Evolutionary conservation across 1,140 invertebrate genomes (phyloP).

Genomic region (Harpegnathos saltator): DNA sequence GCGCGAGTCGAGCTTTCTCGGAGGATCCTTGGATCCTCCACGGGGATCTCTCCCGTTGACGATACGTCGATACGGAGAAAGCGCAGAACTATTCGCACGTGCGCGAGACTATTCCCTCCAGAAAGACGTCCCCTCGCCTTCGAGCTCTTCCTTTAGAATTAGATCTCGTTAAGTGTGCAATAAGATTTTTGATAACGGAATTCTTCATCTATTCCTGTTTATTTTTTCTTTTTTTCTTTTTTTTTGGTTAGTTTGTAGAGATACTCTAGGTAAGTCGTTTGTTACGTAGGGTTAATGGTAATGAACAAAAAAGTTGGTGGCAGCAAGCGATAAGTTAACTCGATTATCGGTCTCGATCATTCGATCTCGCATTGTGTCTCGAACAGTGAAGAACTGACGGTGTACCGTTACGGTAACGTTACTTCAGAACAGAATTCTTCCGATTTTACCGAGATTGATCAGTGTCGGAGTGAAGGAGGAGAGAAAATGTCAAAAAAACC

Average conservation of each 20-base stretch:
- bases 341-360: constrained; percentile 10
- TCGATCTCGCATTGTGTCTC: constrained; percentile 10
- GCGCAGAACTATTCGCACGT: constrained; percentile 1
- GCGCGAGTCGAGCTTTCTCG: constrained; percentile 7
- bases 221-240: constrained; percentile 17
- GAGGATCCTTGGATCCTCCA: not conserved
- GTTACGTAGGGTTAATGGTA: constrained; percentile 44
- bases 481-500: no score
- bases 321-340: constrained; percentile 36
- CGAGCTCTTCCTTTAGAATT: constrained; percentile 58
- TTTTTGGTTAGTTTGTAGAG: constrained; percentile 18
- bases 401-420: not conserved
- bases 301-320: constrained; percentile 20
- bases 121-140: constrained; percentile 59
- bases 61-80: no score
- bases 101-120: constrained; percentile 27
- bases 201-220: constrained; percentile 3
- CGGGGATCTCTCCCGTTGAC: no score
- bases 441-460: not conserved
- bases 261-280: constrained; percentile 51
- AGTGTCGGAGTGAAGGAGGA: not conserved
- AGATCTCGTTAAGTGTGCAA: constrained; percentile 76
- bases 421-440: constrained; percentile 3
- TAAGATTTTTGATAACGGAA: constrained; percentile 69
- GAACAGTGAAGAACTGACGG: no score